Percentiles rank a stretch among this genome's conserved stretches.
These are phyloP conservation scores for Embidobia sp. DNA, from an alignment of 2,888 invertebrate species.

Conservation along the genomic window DNA sequence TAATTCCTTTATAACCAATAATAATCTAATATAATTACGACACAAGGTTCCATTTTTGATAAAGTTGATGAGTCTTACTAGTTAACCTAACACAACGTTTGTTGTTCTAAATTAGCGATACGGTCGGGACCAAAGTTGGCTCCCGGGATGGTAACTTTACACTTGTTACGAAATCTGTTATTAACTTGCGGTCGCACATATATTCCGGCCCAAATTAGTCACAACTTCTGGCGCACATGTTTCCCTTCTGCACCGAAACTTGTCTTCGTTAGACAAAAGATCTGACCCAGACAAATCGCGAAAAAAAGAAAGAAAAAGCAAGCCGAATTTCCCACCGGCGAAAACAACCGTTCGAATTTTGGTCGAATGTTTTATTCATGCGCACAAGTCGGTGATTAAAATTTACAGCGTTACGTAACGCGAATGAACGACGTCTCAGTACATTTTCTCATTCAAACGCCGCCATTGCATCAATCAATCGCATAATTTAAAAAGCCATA, in stretches of 20 bases:
- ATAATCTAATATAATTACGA: background rate
- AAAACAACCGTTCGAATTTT: slow-evolving; percentile 23
- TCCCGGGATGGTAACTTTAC: slow-evolving; percentile 31
- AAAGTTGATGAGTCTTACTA: slow-evolving; percentile 10
- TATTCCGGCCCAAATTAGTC: slow-evolving; percentile 22
- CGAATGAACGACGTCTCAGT: slow-evolving; percentile 28
- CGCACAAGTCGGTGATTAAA: slow-evolving; percentile 22
- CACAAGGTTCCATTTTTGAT: background rate
- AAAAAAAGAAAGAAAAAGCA: background rate
- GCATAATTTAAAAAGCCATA: slow-evolving; percentile 41
- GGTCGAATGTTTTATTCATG: slow-evolving; percentile 28
- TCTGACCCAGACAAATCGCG: slow-evolving; percentile 7
- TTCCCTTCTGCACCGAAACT: background rate
- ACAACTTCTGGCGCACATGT: background rate
- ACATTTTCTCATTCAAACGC: slow-evolving; percentile 19
- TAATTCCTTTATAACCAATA: too few species aligned
- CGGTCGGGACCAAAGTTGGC: slow-evolving; percentile 11
- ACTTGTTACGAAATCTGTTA: slow-evolving; percentile 35
- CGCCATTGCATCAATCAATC: slow-evolving; percentile 45
- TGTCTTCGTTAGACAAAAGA: slow-evolving; percentile 4
- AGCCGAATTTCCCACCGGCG: background rate
- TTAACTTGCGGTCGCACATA: slow-evolving; percentile 23
- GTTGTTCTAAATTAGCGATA: slow-evolving; percentile 22
- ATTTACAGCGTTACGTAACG: slow-evolving; percentile 32
- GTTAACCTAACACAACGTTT: slow-evolving; percentile 23